Conservation (phyloP, 2,113 vertebrate genomes). For the Notothenia rossii region DNA sequence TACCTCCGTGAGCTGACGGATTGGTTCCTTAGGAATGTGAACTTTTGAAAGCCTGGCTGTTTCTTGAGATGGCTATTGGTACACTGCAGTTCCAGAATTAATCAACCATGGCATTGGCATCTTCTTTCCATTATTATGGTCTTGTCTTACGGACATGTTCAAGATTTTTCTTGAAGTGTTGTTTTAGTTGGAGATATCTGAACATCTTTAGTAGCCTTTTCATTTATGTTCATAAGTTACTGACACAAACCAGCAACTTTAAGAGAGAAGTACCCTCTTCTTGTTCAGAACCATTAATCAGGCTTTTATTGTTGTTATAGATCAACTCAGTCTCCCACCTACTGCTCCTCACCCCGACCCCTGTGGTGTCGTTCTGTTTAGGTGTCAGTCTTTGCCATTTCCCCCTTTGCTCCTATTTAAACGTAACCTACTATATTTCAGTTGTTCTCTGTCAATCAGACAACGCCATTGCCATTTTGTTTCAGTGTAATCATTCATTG, state of each 20-base stretch:
- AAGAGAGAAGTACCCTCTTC: not conserved
- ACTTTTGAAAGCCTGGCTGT: too few relatives aligned
- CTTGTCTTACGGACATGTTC: too few relatives aligned
- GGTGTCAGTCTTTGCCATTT: not conserved
- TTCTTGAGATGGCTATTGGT: too few relatives aligned
- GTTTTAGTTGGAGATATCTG: slow-evolving; percentile 8
- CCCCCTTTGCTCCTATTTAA: not conserved
- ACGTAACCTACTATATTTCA: too few relatives aligned
- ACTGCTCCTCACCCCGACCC: not conserved
- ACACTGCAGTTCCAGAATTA: too few relatives aligned
- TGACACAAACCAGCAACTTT: slow-evolving; percentile 16
- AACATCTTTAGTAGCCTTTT: not conserved
- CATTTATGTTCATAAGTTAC: too few relatives aligned
- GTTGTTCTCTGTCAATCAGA: not conserved
- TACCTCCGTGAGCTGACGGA: too few relatives aligned
- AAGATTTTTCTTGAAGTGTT: not conserved
- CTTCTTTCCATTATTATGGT: too few relatives aligned
- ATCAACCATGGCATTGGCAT: too few relatives aligned
- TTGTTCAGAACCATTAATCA: not conserved
- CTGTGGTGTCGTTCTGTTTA: not conserved
- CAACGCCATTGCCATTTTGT: not conserved
- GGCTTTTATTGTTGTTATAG: not conserved
- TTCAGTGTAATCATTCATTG: not conserved
- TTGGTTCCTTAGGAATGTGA: too few relatives aligned
- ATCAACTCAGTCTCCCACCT: not conserved